A percentile compares a stretch with the other conserved stretches of the same genome.
Evolutionary conservation across 2,888 invertebrate species (phyloP).

Genomic region (Mimas tiliae): DNA sequence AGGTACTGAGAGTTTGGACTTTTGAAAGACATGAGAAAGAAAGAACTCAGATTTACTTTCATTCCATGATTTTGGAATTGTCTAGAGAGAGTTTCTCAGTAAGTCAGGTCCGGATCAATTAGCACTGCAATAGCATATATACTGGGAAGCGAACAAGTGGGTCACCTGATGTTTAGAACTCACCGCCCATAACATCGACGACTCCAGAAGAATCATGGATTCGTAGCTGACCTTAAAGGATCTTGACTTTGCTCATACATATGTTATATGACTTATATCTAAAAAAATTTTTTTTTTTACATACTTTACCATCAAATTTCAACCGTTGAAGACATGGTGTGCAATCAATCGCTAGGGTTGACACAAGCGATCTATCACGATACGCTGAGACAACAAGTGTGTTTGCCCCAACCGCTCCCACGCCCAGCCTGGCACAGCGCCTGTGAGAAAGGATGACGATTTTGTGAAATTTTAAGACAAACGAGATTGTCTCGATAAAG

Average conservation of each 20-base stretch:
- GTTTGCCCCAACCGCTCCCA: conserved; percentile 59
- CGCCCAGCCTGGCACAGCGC: conserved; percentile 36
- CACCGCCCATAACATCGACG: too few relatives aligned
- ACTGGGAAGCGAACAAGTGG: too few relatives aligned
- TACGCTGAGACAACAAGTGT: conserved; percentile 58
- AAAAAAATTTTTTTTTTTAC: not conserved
- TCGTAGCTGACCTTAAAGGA: too few relatives aligned
- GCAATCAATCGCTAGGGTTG: conserved; percentile 49
- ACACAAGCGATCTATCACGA: conserved; percentile 60
- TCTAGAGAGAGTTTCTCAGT: too few relatives aligned
- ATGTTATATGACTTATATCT: not conserved
- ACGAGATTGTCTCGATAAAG: conserved; percentile 1
- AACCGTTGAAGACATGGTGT: conserved; percentile 20
- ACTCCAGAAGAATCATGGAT: too few relatives aligned
- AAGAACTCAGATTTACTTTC: too few relatives aligned
- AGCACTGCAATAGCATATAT: too few relatives aligned
- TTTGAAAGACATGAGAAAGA: not conserved
- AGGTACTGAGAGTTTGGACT: not conserved
- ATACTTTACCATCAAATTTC: not conserved
- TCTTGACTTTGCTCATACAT: not conserved
- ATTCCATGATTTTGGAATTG: too few relatives aligned
- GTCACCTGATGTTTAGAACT: too few relatives aligned
- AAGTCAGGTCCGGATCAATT: too few relatives aligned
- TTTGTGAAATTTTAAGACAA: conserved; percentile 38
- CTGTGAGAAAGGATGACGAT: conserved; percentile 44